Evolutionary conservation across 2,797 vertebrate genomes (phyloP), one percentile per base, ranked within the genome.

Genomic region (Argentina silus): DNA sequence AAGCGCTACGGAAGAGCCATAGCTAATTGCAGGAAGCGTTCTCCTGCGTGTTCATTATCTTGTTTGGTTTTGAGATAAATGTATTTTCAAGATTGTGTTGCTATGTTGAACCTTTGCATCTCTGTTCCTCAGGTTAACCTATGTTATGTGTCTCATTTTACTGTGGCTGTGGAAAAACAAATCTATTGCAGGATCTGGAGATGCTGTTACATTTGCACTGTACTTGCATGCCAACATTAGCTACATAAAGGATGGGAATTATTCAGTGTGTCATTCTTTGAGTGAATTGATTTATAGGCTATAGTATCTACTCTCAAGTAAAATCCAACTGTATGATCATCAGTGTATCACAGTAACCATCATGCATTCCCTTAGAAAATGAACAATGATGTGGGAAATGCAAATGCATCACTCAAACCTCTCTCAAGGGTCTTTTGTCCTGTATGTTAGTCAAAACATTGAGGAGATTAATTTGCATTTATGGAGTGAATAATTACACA

Each of bases 401-500:
- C 44, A 64, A 69, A 68, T 66, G 74, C 79, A 84, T 78, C 50
- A 84, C 82, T 81, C 17, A 62, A 80, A 15, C 23, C 72, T 80
- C 62, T 69, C 74, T 27, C 27, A 36, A 36, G 27, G 27, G 27
- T 36, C 27, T 82, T 70, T 74, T 78, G 79, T 77, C 67, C 77
- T 66, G 59, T 27, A 68, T 79, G 74, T 83, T 78, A 80, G 87
- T 87, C 85, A 84, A 85, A 90, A 89, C 87, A 90, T 86, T 81
- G 86, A 87, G 86, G 84, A 86, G 84, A 89, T 86, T 79, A 73
- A 90, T 91, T 92, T 87, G 83, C 89, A 91, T 91, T 91, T 91
- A 91, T 90, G 83, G 85, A 92, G 85, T 90, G 86, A 91, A 91
- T 90, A 87, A 92, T 91, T 86, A 90, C 87, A 87, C 85, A 85